A percentile compares a stretch with the other conserved stretches of the same genome.
Evolutionary conservation across 2,113 vertebrate species (phyloP).

Genomic region (Taxidea taxus): DNA sequence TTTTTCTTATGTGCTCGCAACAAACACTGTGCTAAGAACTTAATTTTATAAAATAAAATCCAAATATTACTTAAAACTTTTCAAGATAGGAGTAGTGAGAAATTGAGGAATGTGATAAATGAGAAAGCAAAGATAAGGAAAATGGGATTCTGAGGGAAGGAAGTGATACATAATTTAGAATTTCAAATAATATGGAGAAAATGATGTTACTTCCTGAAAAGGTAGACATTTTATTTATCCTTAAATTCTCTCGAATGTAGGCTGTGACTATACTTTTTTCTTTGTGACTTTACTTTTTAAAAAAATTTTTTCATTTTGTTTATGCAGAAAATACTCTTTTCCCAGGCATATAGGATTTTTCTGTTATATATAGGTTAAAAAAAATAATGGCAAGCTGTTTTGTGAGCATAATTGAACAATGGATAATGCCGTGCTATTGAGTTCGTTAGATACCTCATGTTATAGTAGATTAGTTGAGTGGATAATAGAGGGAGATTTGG

Average conservation of each 20-base stretch:
- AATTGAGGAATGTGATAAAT: not conserved
- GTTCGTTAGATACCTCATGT: not conserved
- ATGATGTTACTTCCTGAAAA: conserved; percentile 15
- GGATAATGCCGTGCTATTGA: not conserved
- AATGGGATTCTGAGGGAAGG: not conserved
- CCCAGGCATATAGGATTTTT: not conserved
- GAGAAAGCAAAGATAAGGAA: not conserved
- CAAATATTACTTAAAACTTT: not conserved
- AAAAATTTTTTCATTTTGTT: not conserved
- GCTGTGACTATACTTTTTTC: not conserved
- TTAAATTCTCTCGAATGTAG: conserved; percentile 36
- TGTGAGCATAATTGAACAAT: not conserved
- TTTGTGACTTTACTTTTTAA: not conserved
- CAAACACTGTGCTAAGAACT: not conserved
- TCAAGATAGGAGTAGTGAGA: not conserved
- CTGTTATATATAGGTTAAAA: not conserved
- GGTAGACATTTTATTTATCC: not conserved
- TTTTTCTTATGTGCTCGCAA: not conserved
- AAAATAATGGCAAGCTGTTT: not conserved
- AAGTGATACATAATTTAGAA: conserved; percentile 15
- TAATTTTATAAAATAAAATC: conserved; percentile 36
- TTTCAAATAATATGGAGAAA: not conserved
- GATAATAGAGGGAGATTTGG: not conserved
- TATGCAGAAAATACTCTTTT: not conserved
- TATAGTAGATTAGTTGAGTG: not conserved